These are phyloP conservation scores for Parambassis ranga DNA, from an alignment of 2,797 vertebrate species.

Conservation along the genomic window DNA sequence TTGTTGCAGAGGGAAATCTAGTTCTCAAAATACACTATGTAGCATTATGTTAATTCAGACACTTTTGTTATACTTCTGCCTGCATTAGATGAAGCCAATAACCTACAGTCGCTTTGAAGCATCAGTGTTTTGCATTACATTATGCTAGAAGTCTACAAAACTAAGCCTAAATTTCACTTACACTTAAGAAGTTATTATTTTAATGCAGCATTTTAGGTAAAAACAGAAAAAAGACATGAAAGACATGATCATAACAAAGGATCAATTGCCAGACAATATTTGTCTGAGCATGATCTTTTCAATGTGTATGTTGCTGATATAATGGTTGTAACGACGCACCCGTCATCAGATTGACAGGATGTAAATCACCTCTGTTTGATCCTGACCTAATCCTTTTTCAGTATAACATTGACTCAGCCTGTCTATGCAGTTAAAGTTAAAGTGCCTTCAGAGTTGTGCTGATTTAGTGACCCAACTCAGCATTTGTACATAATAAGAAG, in stretches of 20 bases:
- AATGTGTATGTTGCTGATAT: slow-evolving; percentile 15
- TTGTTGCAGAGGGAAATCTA: not conserved
- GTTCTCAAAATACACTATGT: not conserved
- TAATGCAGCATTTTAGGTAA: slow-evolving; percentile 58
- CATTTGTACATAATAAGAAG: slow-evolving; percentile 64
- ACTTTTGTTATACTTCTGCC: not conserved
- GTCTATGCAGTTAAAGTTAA: slow-evolving; percentile 74
- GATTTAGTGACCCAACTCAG: slow-evolving; percentile 76
- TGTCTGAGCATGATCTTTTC: slow-evolving; percentile 35
- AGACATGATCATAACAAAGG: slow-evolving; percentile 12
- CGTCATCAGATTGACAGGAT: slow-evolving; percentile 18
- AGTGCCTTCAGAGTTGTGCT: slow-evolving; percentile 85
- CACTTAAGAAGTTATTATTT: slow-evolving; percentile 37
- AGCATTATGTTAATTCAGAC: slow-evolving; percentile 18
- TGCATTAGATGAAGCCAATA: slow-evolving; percentile 25
- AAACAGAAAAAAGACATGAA: slow-evolving; percentile 27
- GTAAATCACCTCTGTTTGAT: slow-evolving; percentile 34
- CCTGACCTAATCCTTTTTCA: slow-evolving; percentile 33
- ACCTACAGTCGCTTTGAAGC: slow-evolving; percentile 22
- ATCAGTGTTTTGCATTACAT: slow-evolving; percentile 50
- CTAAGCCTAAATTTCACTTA: slow-evolving; percentile 44
- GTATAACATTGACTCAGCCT: slow-evolving; percentile 48
- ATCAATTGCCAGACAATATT: slow-evolving; percentile 18
- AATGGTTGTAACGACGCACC: slow-evolving; percentile 8
- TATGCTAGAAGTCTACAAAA: slow-evolving; percentile 35